phyloP scores from a whole-genome alignment of 2,797 vertebrate genomes.

The Pipistrellus kuhlii region DNA sequence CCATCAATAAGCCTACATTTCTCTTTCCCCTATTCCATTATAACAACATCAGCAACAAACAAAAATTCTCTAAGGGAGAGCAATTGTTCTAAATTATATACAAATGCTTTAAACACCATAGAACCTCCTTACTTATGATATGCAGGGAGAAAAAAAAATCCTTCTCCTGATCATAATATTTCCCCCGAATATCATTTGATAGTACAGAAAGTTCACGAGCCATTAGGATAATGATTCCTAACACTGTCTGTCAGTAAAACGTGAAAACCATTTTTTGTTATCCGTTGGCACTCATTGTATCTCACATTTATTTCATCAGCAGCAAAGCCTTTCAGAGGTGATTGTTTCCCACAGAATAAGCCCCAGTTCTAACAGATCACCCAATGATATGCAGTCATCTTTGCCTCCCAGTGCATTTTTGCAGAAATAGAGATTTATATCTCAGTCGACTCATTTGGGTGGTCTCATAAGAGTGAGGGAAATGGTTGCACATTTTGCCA shows the following conservation, averaged over 20 bases:
- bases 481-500: not conserved
- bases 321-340: constrained; percentile 71
- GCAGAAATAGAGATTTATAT: constrained; percentile 60
- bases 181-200: constrained; percentile 76
- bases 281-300: constrained; percentile 82
- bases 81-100: not conserved
- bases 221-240: constrained; percentile 86
- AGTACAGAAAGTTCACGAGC: constrained; percentile 81
- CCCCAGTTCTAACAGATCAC: constrained; percentile 68
- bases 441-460: constrained; percentile 11
- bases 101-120: not conserved
- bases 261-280: constrained; percentile 85
- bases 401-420: constrained; percentile 74
- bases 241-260: constrained; percentile 82
- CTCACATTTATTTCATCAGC: constrained; percentile 77
- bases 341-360: constrained; percentile 80
- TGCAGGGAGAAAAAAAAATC: constrained; percentile 58
- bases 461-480: constrained; percentile 25
- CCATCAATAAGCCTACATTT: not conserved
- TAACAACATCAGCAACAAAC: constrained; percentile 31
- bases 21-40: not conserved
- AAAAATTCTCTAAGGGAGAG: not conserved
- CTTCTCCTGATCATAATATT: constrained; percentile 82
- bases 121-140: constrained; percentile 74
- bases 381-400: constrained; percentile 64